A percentile compares a stretch with the other conserved stretches of the same genome.
Evolutionary conservation across 1,140 invertebrate genomes (phyloP).

Genomic region (Drosophila neocordata): DNA sequence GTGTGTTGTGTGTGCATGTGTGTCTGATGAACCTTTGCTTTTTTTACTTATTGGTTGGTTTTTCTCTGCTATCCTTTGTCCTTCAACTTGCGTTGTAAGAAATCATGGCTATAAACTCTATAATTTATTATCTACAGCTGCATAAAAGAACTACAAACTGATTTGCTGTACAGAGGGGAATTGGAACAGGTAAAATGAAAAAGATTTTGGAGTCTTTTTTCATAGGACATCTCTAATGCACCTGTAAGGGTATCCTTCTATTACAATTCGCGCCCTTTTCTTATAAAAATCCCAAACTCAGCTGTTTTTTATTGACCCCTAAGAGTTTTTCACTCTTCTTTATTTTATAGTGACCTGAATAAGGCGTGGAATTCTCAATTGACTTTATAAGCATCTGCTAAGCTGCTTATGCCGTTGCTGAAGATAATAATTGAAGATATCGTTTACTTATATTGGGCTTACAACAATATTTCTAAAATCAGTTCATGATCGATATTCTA

Average conservation of each 20-base stretch:
- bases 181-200: conserved; percentile 5
- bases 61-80: background rate
- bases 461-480: background rate
- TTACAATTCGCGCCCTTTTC: conserved; percentile 14
- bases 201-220: background rate
- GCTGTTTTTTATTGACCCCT: conserved; percentile 16
- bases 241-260: conserved; percentile 7
- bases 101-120: conserved; percentile 19
- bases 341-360: background rate
- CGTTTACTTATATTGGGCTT: too few species aligned
- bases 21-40: conserved; percentile 2
- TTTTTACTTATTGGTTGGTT: conserved; percentile 22
- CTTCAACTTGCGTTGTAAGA: background rate
- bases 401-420: background rate
- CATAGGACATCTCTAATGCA: background rate
- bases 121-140: conserved; percentile 26
- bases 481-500: background rate
- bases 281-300: background rate
- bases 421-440: background rate
- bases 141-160: conserved; percentile 9
- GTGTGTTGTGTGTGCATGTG: background rate
- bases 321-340: conserved; percentile 6
- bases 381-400: background rate
- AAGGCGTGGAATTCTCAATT: conserved; percentile 2
- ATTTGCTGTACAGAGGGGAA: background rate